Evolutionary conservation across 2,888 invertebrate genomes (phyloP).

Genomic region (Drosophila subquinaria): DNA sequence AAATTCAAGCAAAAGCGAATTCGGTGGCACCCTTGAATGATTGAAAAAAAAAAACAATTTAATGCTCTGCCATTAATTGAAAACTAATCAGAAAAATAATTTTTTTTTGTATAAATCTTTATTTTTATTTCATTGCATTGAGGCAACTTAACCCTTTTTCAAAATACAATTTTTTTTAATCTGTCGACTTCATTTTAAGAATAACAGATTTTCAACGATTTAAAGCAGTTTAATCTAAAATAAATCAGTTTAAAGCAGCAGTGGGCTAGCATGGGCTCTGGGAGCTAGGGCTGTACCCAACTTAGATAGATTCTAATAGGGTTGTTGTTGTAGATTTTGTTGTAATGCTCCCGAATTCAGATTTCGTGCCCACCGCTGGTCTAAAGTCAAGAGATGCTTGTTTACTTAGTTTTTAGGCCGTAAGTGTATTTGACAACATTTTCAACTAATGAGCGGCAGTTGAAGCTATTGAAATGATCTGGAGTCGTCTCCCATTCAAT

Average conservation of each 20-base stretch:
- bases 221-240: neutral
- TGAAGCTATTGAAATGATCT: neutral
- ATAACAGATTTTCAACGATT: neutral
- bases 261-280: no score
- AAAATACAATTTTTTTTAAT: neutral
- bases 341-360: no score
- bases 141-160: no score
- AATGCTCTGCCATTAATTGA: neutral
- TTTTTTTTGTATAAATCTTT: no score
- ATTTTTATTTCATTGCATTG: neutral
- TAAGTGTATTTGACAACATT: neutral
- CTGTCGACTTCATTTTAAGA: neutral
- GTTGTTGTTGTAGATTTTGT: no score
- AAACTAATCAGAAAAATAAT: neutral
- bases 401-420: neutral
- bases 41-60: neutral
- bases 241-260: neutral
- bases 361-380: no score
- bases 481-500: slow-evolving; percentile 10
- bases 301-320: no score
- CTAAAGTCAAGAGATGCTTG: neutral
- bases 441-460: neutral
- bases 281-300: no score
- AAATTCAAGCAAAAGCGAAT: no score
- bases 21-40: no score